phyloP scores from a whole-genome alignment of 1,140 invertebrate species.

The Sminthurides bifidus region DNA sequence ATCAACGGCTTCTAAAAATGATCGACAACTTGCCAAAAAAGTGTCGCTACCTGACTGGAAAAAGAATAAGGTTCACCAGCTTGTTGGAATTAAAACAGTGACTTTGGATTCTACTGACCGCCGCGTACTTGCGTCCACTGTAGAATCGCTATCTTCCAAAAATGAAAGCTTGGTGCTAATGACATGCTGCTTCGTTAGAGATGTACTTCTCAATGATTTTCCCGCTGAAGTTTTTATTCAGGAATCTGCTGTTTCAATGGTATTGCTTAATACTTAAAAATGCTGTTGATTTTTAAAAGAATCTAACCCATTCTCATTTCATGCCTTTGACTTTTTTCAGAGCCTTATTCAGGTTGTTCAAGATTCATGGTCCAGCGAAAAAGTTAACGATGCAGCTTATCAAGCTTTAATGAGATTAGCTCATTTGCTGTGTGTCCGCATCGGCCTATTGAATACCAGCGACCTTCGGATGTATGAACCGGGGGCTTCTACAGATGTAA shows the following conservation, averaged over 20 bases:
- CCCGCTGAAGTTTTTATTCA: conserved; percentile 29
- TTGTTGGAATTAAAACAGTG: conserved; percentile 12
- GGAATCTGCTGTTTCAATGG: conserved; percentile 20
- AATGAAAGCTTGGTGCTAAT: conserved; percentile 15
- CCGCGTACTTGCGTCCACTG: conserved; percentile 21
- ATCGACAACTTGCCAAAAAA: neutral
- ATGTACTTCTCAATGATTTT: conserved; percentile 25
- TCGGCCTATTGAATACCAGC: conserved; percentile 20
- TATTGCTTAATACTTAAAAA: conserved; percentile 3
- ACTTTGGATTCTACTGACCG: conserved; percentile 18
- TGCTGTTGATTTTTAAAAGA: neutral
- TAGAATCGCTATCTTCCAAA: conserved; percentile 23
- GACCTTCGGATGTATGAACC: conserved; percentile 18
- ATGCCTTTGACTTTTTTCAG: conserved; percentile 13
- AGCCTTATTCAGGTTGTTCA: conserved; percentile 20
- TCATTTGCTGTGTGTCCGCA: conserved; percentile 5
- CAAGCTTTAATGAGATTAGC: conserved; percentile 23
- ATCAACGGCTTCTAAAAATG: neutral
- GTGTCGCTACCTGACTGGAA: neutral
- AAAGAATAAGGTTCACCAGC: neutral
- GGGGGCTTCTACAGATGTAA: neutral
- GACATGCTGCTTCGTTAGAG: conserved; percentile 24
- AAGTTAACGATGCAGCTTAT: conserved; percentile 14
- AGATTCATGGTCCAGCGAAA: conserved; percentile 10
- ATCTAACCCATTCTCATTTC: neutral